phyloP scores from a whole-genome alignment of 2,888 invertebrate genomes.

The Erebia palarica region DNA sequence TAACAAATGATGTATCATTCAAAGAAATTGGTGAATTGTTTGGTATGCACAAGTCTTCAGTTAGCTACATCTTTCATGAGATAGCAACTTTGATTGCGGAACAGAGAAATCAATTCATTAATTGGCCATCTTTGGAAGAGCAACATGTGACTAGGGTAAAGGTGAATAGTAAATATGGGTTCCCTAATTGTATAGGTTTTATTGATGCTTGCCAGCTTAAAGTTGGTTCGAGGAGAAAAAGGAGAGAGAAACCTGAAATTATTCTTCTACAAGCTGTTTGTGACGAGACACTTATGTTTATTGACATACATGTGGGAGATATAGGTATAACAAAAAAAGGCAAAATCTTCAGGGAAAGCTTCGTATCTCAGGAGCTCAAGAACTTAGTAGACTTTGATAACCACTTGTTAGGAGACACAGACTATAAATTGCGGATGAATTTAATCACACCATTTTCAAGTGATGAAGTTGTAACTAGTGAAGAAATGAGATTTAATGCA shows the following conservation, averaged over 20 bases:
- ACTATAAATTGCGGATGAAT: conserved; percentile 67
- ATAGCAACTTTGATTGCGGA: conserved; percentile 62
- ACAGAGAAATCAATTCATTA: conserved; percentile 62
- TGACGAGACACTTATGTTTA: conserved; percentile 70
- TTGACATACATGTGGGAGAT: conserved; percentile 65
- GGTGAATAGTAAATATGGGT: conserved; percentile 67
- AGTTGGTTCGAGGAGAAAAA: conserved; percentile 61
- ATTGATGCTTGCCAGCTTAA: conserved; percentile 69
- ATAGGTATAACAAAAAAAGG: conserved; percentile 63
- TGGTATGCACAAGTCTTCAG: conserved; percentile 68
- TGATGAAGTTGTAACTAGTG: conserved; percentile 68
- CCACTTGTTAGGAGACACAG: conserved; percentile 69
- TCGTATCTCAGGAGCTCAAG: conserved; percentile 59
- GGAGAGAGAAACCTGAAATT: conserved; percentile 54
- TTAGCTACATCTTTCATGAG: conserved; percentile 69
- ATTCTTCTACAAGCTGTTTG: conserved; percentile 74
- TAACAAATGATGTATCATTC: conserved; percentile 65
- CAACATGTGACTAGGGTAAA: conserved; percentile 72
- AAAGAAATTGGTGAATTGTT: conserved; percentile 66
- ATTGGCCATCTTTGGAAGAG: conserved; percentile 71
- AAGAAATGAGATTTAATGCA: conserved; percentile 77
- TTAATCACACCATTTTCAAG: conserved; percentile 70
- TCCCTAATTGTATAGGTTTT: conserved; percentile 76
- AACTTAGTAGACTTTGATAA: conserved; percentile 71
- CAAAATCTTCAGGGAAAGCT: conserved; percentile 67